Conservation (phyloP, 2,888 invertebrate genomes). For the Chymomyza caudatula region DNA sequence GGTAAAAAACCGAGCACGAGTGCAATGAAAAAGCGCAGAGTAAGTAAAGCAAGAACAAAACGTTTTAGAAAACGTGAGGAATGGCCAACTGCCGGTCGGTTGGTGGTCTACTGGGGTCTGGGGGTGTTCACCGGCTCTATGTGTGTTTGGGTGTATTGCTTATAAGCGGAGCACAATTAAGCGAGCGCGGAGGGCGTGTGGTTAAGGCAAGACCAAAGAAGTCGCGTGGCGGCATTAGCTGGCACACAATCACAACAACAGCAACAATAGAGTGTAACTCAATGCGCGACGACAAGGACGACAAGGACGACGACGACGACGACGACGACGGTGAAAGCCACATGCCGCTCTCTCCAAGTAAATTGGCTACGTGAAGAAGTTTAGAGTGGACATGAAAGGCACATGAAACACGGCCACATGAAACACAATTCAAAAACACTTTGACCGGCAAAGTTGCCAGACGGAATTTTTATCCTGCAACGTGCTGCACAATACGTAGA, state of each 20-base stretch:
- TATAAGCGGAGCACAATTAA: constrained; percentile 41
- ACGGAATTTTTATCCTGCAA: constrained; percentile 65
- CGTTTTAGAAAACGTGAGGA: constrained; percentile 46
- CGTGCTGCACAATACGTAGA: constrained; percentile 33
- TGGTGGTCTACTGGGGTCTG: neutral
- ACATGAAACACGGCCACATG: constrained; percentile 45
- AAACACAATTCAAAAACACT: constrained; percentile 75
- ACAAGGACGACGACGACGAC: neutral
- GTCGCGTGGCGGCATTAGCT: constrained; percentile 64
- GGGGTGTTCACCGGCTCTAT: neutral
- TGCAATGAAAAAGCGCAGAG: constrained; percentile 28
- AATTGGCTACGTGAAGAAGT: constrained; percentile 62
- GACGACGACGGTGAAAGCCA: constrained; percentile 14
- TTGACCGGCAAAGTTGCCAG: constrained; percentile 76
- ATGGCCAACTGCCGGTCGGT: constrained; percentile 27
- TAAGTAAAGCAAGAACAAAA: constrained; percentile 38
- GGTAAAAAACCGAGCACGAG: neutral
- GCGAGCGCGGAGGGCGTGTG: neutral
- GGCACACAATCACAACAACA: constrained; percentile 41
- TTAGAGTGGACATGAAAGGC: constrained; percentile 64
- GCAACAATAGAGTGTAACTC: constrained; percentile 55
- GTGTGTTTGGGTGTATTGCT: neutral
- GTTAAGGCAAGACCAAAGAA: constrained; percentile 23
- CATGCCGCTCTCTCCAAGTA: constrained; percentile 52
- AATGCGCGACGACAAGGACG: constrained; percentile 45